phyloP scores from a whole-genome alignment of 2,113 vertebrate species.

The Reinhardtius hippoglossoides region DNA sequence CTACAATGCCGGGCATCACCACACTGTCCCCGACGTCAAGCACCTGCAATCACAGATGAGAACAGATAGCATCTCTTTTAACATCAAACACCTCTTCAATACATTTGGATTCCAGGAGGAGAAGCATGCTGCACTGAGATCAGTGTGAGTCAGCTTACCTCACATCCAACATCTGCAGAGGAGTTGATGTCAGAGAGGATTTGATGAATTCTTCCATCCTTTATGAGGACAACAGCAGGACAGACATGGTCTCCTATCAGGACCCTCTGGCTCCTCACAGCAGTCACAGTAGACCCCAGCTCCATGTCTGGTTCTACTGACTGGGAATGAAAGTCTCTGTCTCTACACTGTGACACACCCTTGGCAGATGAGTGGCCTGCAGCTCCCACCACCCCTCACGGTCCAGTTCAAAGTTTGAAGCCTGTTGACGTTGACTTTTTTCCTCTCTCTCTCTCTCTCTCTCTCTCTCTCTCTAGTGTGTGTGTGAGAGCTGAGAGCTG shows the following conservation, averaged over 20 bases:
- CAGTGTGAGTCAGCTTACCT: conserved; percentile 59
- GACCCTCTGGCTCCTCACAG: conserved; percentile 82
- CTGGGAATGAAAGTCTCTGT: too few species aligned
- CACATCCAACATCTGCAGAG: conserved; percentile 41
- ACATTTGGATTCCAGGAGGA: not conserved
- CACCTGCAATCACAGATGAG: conserved; percentile 69
- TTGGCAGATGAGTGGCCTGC: too few species aligned
- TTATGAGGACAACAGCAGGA: conserved; percentile 82
- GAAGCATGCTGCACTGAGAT: not conserved
- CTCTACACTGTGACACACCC: too few species aligned
- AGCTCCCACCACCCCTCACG: too few species aligned
- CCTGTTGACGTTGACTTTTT: not conserved
- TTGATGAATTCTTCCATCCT: conserved; percentile 78
- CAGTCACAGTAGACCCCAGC: conserved; percentile 72
- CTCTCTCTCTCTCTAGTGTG: too few species aligned
- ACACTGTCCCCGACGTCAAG: conserved; percentile 84
- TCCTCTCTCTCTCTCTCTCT: too few species aligned
- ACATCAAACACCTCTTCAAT: not conserved
- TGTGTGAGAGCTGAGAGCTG: too few species aligned
- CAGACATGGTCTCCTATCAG: conserved; percentile 69
- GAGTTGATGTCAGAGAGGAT: conserved; percentile 61
- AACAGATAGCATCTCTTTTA: too few species aligned
- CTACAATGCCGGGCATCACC: conserved; percentile 88
- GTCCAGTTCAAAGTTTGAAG: not conserved
- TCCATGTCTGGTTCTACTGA: conserved; percentile 63